Evolutionary conservation across 2,797 vertebrate species (phyloP), one percentile per base, ranked within the genome.

Genomic region (Tauraco hartlaubi): DNA sequence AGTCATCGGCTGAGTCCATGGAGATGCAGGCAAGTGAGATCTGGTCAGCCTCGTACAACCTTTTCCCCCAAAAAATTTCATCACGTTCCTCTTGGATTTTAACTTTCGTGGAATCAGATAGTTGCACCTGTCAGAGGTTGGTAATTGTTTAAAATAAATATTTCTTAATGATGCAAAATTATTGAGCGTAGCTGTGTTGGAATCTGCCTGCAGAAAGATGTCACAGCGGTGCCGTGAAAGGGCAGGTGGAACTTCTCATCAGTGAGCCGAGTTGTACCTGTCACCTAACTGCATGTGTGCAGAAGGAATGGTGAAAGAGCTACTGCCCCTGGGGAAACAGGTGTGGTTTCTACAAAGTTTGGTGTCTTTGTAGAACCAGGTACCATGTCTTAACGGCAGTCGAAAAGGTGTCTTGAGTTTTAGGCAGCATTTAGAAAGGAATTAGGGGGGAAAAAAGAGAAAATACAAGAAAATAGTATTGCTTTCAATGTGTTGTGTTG

Each of bases 11-110:
- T 66, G 67, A 26, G 18, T 21, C 9, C 0, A 1, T 37, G 46
- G 59, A 59, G 39, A 29, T 49, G 39, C 11, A 37, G 8, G 23
- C 41, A 33, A 11, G 37, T 26, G 52, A 33, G 37, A 39, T 25
- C 48, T 86, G 56, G 15, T 37, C 58, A 71, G 44, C 16, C 7
- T 15, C 17, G 6, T 26, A 26, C 12, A 66, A 10, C 6, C 18
- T 35, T 20, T 67, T 16, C 28, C 25, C 19, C 7, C 9, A 6
- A 41, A 76, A 55, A 26, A n/a, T 15, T 2, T 46, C 16, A 12
- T 62, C 12, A 2, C 6, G 2, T 25, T 72, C 26, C 25, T 80
- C 0, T 0, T 41, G 26, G 33, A 25, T 55, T 41, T 41, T 21
- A 61, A 22, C 22, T 71, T 33, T 3, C 1, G 1, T 20, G 22